These are phyloP conservation scores for Lysandra coridon DNA, from an alignment of 2,888 invertebrate genomes.

Conservation along the genomic window DNA sequence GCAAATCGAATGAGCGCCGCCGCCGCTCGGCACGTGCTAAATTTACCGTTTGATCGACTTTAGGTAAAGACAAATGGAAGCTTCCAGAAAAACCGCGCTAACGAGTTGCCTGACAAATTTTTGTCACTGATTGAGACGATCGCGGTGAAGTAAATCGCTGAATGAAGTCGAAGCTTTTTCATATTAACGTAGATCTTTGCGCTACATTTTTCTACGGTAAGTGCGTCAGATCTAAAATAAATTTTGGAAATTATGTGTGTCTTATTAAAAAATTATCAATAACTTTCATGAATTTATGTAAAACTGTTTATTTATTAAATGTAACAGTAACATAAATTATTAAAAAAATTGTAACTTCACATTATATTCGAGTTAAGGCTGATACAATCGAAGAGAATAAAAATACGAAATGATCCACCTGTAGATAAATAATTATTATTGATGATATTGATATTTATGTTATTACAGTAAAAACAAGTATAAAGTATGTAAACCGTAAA, in stretches of 20 bases:
- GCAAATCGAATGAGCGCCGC: constrained; percentile 75
- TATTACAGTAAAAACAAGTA: no score
- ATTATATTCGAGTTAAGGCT: no score
- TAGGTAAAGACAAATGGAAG: constrained; percentile 38
- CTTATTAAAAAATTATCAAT: neutral
- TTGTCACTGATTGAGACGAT: constrained; percentile 1
- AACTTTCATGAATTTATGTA: no score
- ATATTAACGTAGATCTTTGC: neutral
- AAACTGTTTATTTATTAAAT: no score
- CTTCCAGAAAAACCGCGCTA: constrained; percentile 18
- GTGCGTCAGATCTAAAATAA: neutral
- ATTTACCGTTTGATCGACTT: constrained; percentile 63
- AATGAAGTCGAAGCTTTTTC: neutral
- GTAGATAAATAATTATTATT: no score
- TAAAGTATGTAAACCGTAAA: no score
- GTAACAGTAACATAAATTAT: no score
- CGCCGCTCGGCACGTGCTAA: constrained; percentile 63
- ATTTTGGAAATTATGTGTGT: neutral
- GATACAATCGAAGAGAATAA: no score
- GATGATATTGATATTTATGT: no score
- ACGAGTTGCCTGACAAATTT: constrained; percentile 19
- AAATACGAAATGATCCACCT: no score
- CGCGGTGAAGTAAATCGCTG: neutral
- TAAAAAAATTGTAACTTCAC: no score
- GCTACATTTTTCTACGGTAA: neutral